Evolutionary conservation across 2,888 invertebrate species (phyloP), one percentile per base, ranked within the genome.

Genomic region (Vandiemenella viatica): DNA sequence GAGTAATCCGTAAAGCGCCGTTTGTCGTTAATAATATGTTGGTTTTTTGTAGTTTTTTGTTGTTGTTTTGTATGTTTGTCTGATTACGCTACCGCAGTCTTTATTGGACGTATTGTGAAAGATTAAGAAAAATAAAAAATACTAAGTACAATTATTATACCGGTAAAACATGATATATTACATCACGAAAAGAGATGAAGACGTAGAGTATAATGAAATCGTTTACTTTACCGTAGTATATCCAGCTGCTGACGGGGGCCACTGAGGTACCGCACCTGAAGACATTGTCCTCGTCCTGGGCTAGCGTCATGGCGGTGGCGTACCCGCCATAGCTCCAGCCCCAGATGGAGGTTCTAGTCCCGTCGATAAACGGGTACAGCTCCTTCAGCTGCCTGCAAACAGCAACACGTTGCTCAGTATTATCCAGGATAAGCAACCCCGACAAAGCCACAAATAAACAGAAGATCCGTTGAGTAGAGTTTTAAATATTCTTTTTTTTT

Each of bases 321-420:
- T 80, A 95, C 0, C 93, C 95, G 5, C 95, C 95, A 63, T 93
- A 95, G 58, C 91, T 91, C 92, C 92, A 92, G 32, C 91, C 91
- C 86, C 87, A 90, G 45, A 89, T 82, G 0, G 80, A 86, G 1
- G 82, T 76, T 15, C 76, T 75, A 2, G 71, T 67, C 0, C 71
- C 66, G 61, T 89, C 85, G 45, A 89, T 80, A 65, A 76, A 87
- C 0, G 71, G 56, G 56, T 72, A 74, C 10, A 60, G 63, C 19
- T 67, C 61, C 43, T 71, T 65, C 43, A 80, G 62, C 59, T 64
- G 80, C 75, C 72, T 74, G 60, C 6, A 61, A n/a, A n/a, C n/a
- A n/a, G n/a, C n/a, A 65, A 50, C 10, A 17, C 17, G 38, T 38
- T 16, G 38, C 10, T n/a, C n/a, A n/a, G n/a, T n/a, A n/a, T n/a